Evolutionary conservation across 2,113 vertebrate species (phyloP).

Genomic region (Myotis yumanensis): DNA sequence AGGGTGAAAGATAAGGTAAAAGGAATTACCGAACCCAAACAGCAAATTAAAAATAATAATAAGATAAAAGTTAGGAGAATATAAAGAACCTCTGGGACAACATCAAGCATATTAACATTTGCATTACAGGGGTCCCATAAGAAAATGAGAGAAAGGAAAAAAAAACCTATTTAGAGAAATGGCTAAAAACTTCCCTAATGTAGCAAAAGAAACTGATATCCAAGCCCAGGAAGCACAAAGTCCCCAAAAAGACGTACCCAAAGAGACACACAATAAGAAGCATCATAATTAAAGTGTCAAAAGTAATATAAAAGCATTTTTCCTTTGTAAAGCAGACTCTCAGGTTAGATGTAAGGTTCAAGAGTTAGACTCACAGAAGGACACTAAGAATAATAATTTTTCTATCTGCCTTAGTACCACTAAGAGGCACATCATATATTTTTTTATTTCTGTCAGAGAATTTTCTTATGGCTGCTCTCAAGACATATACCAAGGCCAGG

Average conservation of each 20-base stretch:
- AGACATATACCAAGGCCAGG: conserved; percentile 80
- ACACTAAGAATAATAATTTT: conserved; percentile 66
- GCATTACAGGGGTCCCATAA: background rate
- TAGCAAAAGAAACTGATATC: background rate
- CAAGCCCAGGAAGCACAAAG: background rate
- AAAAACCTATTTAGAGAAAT: background rate
- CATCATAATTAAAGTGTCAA: background rate
- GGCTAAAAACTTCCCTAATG: background rate
- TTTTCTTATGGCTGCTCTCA: conserved; percentile 69
- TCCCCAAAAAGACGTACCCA: background rate
- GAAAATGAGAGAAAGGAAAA: background rate
- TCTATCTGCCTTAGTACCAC: conserved; percentile 72
- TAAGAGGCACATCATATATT: conserved; percentile 81
- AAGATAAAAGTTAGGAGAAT: background rate
- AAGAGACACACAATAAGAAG: background rate
- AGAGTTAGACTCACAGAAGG: conserved; percentile 58
- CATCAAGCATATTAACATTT: background rate
- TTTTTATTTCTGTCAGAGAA: conserved; percentile 78
- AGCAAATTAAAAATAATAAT: background rate
- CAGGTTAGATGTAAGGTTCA: conserved; percentile 62
- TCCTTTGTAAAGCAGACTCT: conserved; percentile 48
- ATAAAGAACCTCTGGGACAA: background rate
- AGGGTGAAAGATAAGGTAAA: background rate
- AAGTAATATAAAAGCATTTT: conserved; percentile 9
- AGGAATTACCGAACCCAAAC: too few species aligned